A percentile compares a stretch with the other conserved stretches of the same genome.
Conservation (phyloP, 2,797 vertebrate genomes). For the Psittacula derbiana region DNA sequence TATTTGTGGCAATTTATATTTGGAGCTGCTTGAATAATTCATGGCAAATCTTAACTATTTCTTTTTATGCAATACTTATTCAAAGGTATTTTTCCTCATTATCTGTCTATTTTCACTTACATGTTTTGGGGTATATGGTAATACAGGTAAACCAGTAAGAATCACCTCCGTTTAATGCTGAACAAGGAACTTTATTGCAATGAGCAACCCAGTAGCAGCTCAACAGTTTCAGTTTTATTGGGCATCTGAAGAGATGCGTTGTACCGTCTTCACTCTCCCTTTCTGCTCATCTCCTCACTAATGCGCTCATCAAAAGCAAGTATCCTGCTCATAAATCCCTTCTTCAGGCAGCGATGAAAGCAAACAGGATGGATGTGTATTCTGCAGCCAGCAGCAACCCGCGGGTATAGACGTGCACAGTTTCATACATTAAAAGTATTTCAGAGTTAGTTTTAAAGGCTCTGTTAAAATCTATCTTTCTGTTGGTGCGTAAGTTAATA, state of each 20-base stretch:
- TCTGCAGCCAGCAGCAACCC: not conserved
- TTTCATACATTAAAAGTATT: not conserved
- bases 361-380: not conserved
- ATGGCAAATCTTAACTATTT: slow-evolving; percentile 4
- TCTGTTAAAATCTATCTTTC: not conserved
- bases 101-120: not conserved
- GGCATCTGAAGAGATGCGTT: not conserved
- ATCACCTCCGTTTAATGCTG: not conserved
- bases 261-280: not conserved
- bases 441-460: not conserved
- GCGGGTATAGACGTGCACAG: not conserved
- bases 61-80: not conserved
- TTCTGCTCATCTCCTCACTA: not conserved
- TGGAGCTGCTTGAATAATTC: slow-evolving; percentile 46
- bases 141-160: not conserved
- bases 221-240: not conserved
- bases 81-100: slow-evolving; percentile 31
- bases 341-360: not conserved
- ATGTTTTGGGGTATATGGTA: not conserved
- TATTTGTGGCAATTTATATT: slow-evolving; percentile 18
- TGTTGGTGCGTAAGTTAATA: not conserved
- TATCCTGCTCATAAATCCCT: slow-evolving; percentile 10
- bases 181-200: slow-evolving; percentile 4
- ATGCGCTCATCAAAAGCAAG: not conserved
- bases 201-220: not conserved